Base-by-base conservation (phyloP, 2,113 vertebrate genomes). In the Clarias magur region DNA sequence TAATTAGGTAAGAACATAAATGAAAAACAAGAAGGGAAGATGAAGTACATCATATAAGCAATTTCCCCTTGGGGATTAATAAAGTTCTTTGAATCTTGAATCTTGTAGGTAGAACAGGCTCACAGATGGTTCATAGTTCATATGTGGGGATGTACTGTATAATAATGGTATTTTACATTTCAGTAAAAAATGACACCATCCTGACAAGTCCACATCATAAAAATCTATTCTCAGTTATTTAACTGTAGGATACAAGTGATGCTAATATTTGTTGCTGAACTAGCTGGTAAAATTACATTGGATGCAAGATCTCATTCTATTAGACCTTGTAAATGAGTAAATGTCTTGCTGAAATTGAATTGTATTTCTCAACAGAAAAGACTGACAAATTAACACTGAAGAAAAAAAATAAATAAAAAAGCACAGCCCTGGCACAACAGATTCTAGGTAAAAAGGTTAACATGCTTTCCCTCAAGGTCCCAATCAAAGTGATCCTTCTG, bases 121-220 rank as follows among this genome's bases (percentile, higher is more conserved):
- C 57, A 60, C 81, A 87, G 76, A 82, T 82, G 86, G 78, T 53
- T 54, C 53, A 78, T 56, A 56, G 73, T 85, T 65, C 56, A 57
- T 54, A 79, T 65, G 4, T 79, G 23, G 63, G 59, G 76, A 30
- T 67, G n/a, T 38, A 38, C 34, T 34, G 34, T 79, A 27, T 80
- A 54, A 54, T 23, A 17, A 0, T 48, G 21, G 15, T 17, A 85
- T 78, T 85, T 85, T 85, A 65, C 19, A 1, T 81, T 21, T 23
- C 19, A 62, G 30, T 30, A n/a, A n/a, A n/a, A 38, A 62, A 34
- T 60, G 25, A 54, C 42, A 53, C 62, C 15, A 68, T 56, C 63
- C 42, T 48, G 15, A 65, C 34, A n/a, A 53, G 48, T 30, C n/a
- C 42, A 83, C 3, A 54, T 65, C 17, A 48, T 0, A 25, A 54